Base-by-base conservation (phyloP, 2,797 vertebrate genomes). In the Silurus aristotelis region DNA sequence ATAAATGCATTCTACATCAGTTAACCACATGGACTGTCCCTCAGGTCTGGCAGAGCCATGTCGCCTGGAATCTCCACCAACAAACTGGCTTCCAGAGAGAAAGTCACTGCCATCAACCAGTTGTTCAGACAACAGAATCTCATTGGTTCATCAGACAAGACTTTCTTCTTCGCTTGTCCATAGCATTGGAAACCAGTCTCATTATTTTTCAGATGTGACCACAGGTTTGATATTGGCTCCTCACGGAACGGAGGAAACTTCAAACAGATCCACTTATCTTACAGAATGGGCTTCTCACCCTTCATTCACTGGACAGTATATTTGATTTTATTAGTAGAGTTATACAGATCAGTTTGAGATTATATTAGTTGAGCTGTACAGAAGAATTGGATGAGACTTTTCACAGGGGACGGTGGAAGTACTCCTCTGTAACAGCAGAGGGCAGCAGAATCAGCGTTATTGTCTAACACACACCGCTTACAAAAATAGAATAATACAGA, bases 341-440 rank as follows among this genome's bases (percentile, higher is more conserved):
- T 38, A 38, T 38, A 38, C 38, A 38, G 38, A 38, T 38, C 38
- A 38, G 38, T 38, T 38, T 38, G 38, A 38, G 38, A 38, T 38
- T 4, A 38, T 38, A 38, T 38, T 38, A 38, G 38, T 38, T 38
- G 38, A 38, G 38, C 38, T 38, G 38, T 25, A 64, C 12, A 84
- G 52, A 77, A 58, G 73, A 70, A 20, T 31, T n/a, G 19, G 25
- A 55, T n/a, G 25, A 70, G 22, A 15, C 13, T 12, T 56, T 67
- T 56, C 38, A 56, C 52, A 56, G 9, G 27, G 56, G 31, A 43
- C 0, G 9, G 46, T 55, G 13, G 10, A 61, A 55, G 1, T 73
- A 52, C 7, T 38, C 6, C 25, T 43, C 67, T 80, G 58, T 22
- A 20, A 86, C 94, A 93, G 88, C 86, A 95, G 95, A 91, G 92